Conservation (phyloP, 1,140 invertebrate genomes). For the Drosophila santomea region DNA sequence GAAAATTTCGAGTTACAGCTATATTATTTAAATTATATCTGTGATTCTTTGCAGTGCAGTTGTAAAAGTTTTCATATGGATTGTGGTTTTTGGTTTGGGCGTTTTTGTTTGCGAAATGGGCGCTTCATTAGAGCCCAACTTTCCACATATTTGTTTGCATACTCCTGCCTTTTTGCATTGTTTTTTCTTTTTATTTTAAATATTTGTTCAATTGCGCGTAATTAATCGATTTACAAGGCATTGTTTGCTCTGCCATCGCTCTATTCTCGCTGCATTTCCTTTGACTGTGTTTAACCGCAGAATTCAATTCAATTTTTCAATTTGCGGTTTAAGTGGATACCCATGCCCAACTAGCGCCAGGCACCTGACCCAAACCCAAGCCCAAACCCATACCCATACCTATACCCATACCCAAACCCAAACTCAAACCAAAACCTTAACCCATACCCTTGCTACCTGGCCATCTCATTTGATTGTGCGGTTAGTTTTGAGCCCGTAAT, state of each 20-base stretch:
- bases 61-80: neutral
- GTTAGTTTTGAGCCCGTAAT: constrained; percentile 33
- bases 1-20: too few species aligned
- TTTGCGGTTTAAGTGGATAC: constrained; percentile 43
- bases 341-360: constrained; percentile 21
- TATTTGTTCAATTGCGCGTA: constrained; percentile 59
- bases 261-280: constrained; percentile 1
- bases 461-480: constrained; percentile 35
- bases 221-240: constrained; percentile 47
- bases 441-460: neutral
- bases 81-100: constrained; percentile 6
- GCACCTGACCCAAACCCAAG: constrained; percentile 12
- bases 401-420: neutral
- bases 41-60: neutral
- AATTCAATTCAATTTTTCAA: constrained; percentile 62
- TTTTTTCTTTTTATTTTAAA: constrained; percentile 2
- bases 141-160: constrained; percentile 11
- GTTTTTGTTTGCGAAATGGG: neutral
- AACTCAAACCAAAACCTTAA: neutral
- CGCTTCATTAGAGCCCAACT: constrained; percentile 13
- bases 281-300: constrained; percentile 37
- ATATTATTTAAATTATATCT: too few species aligned
- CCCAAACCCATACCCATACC: neutral
- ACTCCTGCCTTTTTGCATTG: neutral
- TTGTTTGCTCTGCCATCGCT: constrained; percentile 4